Conservation (phyloP, 1,140 invertebrate genomes). For the Oedothorax gibbosus region DNA sequence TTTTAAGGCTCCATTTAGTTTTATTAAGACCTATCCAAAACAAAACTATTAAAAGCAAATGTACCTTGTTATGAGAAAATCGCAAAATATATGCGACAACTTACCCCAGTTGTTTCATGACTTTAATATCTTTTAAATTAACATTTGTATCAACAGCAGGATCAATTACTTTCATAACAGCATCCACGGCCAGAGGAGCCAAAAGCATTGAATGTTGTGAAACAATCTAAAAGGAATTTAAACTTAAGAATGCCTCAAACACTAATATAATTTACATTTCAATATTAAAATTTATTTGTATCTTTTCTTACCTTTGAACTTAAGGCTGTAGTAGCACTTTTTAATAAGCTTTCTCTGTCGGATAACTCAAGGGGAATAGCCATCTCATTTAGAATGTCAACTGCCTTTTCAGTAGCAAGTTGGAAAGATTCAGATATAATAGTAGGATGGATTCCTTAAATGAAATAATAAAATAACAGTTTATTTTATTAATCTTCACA, state of each 20-base stretch:
- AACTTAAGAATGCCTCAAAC: neutral
- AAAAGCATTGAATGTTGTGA: constrained; percentile 96
- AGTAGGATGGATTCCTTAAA: constrained; percentile 91
- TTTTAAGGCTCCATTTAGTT: no score
- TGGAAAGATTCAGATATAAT: constrained; percentile 97
- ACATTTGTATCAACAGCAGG: constrained; percentile 75
- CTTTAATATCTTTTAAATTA: constrained; percentile 89
- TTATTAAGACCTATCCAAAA: neutral
- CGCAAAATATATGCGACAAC: constrained; percentile 19
- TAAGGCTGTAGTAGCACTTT: constrained; percentile 95
- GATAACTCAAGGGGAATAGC: constrained; percentile 86
- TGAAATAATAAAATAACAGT: neutral
- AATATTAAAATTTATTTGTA: constrained; percentile 39
- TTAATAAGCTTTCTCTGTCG: constrained; percentile 89
- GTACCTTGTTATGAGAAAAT: neutral
- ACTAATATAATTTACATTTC: neutral
- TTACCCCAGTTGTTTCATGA: constrained; percentile 92
- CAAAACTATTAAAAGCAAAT: neutral
- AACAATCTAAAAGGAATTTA: constrained; percentile 77
- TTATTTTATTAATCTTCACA: neutral
- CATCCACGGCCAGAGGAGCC: constrained; percentile 96
- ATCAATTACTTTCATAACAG: constrained; percentile 88
- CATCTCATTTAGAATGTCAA: constrained; percentile 88
- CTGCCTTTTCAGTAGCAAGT: constrained; percentile 84
- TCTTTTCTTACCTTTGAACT: constrained; percentile 89